These are phyloP conservation scores for Pygoscelis antarcticus DNA, from an alignment of 2,113 vertebrate species.

Conservation along the genomic window DNA sequence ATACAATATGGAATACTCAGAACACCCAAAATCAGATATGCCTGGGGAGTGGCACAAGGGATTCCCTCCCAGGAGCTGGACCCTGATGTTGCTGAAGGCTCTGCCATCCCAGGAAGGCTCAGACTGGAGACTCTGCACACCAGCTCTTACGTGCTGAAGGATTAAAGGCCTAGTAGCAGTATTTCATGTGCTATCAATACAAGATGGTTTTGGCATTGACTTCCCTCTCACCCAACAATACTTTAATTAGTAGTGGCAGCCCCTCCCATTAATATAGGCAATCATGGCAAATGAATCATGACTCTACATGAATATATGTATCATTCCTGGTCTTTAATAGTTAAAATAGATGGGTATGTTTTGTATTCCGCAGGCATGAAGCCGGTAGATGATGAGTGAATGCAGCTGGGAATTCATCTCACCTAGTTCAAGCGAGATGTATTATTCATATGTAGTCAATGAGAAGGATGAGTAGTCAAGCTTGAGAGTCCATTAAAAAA, in stretches of 20 bases:
- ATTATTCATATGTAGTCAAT: constrained; percentile 51
- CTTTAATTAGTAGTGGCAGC: neutral
- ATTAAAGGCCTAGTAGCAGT: neutral
- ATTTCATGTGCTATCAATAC: neutral
- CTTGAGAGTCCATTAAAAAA: constrained; percentile 52
- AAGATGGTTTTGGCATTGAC: neutral
- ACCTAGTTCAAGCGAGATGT: neutral
- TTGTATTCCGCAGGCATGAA: constrained; percentile 18
- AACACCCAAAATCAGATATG: neutral
- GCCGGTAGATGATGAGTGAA: constrained; percentile 11
- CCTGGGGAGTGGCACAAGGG: neutral
- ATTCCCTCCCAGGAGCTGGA: neutral
- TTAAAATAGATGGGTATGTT: neutral
- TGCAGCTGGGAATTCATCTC: constrained; percentile 28
- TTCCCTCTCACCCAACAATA: neutral
- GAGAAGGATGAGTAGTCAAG: constrained; percentile 56
- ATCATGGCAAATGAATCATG: neutral
- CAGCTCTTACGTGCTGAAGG: neutral
- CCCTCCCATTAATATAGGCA: neutral
- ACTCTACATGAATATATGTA: neutral
- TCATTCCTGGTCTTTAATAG: neutral
- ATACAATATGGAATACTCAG: neutral
- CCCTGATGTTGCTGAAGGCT: neutral
- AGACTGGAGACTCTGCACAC: neutral
- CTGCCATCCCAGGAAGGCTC: neutral